Evolutionary conservation across 1,140 invertebrate species (phyloP).

Genomic region (Ceratina japonica): DNA sequence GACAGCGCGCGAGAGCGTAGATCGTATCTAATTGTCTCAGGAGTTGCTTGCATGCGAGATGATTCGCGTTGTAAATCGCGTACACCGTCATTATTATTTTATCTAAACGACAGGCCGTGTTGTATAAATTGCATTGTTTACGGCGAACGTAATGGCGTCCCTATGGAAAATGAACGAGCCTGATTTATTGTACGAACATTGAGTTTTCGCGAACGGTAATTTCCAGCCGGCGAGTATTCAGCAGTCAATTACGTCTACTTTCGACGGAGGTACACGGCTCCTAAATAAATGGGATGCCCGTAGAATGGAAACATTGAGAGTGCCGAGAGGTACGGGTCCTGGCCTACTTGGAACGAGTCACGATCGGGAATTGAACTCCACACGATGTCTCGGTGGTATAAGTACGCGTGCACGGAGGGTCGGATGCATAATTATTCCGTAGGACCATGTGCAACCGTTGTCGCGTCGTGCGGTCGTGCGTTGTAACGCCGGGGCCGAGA

Average conservation of each 20-base stretch:
- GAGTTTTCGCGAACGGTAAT: background rate
- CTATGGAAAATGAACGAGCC: too few relatives aligned
- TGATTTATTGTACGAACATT: too few relatives aligned
- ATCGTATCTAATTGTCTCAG: too few relatives aligned
- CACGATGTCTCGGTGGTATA: slow-evolving; percentile 21
- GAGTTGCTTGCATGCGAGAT: too few relatives aligned
- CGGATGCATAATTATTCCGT: slow-evolving; percentile 24
- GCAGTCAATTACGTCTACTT: slow-evolving; percentile 9
- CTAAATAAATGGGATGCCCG: slow-evolving; percentile 52
- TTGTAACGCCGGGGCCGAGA: background rate
- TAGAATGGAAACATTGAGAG: slow-evolving; percentile 17
- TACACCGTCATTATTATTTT: too few relatives aligned
- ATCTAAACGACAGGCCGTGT: too few relatives aligned
- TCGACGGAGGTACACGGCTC: background rate
- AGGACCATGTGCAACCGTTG: slow-evolving; percentile 23
- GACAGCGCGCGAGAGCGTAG: too few relatives aligned
- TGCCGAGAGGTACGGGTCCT: slow-evolving; percentile 69
- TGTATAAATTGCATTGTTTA: too few relatives aligned
- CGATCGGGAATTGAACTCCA: slow-evolving; percentile 69
- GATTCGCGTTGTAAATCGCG: too few relatives aligned
- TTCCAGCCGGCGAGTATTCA: background rate
- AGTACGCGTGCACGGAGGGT: too few relatives aligned
- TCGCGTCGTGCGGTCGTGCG: too few relatives aligned
- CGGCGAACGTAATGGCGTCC: too few relatives aligned
- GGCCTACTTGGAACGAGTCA: slow-evolving; percentile 69